A percentile compares a stretch with the other conserved stretches of the same genome.
Conservation (phyloP, 2,888 invertebrate genomes). For the Belgica antarctica region DNA sequence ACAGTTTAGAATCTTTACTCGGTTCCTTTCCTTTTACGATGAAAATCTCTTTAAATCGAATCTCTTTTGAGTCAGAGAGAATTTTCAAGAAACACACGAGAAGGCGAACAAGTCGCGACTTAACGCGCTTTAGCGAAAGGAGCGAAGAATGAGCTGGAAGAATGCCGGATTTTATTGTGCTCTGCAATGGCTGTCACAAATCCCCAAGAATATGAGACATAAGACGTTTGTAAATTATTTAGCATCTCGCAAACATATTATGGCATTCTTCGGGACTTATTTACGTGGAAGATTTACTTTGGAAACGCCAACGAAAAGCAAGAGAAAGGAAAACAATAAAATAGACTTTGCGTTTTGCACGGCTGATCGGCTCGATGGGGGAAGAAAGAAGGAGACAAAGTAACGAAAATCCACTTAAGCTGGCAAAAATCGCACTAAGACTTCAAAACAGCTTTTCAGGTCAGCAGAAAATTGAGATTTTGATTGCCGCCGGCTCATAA, state of each 20-base stretch:
- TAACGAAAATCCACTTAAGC: neutral
- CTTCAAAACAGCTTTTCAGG: neutral
- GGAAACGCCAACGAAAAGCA: neutral
- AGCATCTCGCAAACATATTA: neutral
- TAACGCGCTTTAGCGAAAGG: neutral
- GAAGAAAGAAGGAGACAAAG: neutral
- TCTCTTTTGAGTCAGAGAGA: neutral
- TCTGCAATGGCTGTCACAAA: conserved; percentile 6
- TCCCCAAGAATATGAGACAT: conserved; percentile 7
- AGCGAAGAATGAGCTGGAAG: neutral
- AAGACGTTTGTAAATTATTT: conserved; percentile 18
- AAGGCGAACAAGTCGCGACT: neutral
- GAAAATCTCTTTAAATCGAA: neutral
- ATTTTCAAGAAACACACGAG: neutral
- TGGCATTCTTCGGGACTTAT: neutral
- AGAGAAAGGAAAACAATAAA: neutral
- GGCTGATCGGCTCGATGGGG: neutral
- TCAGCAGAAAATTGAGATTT: neutral
- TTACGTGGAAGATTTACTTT: neutral
- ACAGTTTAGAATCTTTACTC: neutral
- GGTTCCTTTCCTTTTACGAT: neutral
- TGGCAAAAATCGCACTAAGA: neutral
- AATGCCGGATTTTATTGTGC: neutral
- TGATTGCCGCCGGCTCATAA: neutral
- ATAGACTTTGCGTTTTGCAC: neutral